phyloP scores from a whole-genome alignment of 2,888 invertebrate genomes.

The Eretmocerus hayati region DNA sequence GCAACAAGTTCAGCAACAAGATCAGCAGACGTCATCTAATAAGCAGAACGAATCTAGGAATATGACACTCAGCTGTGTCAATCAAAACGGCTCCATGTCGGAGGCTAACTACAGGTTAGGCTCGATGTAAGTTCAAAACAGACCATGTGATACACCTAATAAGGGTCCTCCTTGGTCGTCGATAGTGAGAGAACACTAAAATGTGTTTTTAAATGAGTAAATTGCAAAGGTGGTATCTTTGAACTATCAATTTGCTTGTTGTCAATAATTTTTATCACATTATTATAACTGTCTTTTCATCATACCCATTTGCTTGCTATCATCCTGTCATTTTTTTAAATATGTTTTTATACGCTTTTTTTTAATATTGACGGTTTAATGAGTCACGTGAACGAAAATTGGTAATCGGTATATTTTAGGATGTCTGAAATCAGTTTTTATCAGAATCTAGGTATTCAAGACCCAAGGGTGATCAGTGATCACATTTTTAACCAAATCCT shows the following conservation, averaged over 20 bases:
- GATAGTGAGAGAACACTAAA: constrained; percentile 7
- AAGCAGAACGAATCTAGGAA: constrained; percentile 11
- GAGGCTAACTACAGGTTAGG: constrained; percentile 40
- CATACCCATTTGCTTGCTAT: no score
- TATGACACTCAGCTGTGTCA: constrained; percentile 40
- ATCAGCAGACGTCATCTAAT: constrained; percentile 14
- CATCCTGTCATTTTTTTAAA: no score
- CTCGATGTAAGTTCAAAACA: constrained; percentile 38
- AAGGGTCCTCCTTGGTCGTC: constrained; percentile 10
- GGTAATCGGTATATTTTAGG: no score
- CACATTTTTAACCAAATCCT: no score
- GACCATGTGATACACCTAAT: constrained; percentile 26
- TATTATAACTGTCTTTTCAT: no score
- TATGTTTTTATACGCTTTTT: no score
- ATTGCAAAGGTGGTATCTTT: constrained; percentile 6
- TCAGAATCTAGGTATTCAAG: no score
- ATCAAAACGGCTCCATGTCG: constrained; percentile 25
- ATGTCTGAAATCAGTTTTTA: no score
- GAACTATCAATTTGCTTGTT: background rate
- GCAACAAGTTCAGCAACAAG: constrained; percentile 20
- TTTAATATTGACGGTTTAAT: no score
- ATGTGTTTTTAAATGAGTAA: background rate
- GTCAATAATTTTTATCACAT: constrained; percentile 5
- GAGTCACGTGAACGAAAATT: no score
- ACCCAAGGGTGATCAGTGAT: no score